These are phyloP conservation scores for Cecropterus lyciades DNA, from an alignment of 1,140 invertebrate genomes.

Conservation along the genomic window DNA sequence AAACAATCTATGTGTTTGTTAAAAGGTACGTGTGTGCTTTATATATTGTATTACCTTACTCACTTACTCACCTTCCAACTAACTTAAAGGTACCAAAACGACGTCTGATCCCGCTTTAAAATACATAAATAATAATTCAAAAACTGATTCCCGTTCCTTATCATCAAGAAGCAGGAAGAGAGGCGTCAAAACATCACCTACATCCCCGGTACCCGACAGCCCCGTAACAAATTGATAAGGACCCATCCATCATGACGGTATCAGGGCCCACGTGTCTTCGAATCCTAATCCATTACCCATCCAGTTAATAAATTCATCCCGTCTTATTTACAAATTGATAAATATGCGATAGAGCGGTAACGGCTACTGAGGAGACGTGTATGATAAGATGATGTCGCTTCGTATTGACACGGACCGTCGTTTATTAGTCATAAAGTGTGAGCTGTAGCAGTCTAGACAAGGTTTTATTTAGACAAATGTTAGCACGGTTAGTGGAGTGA, in stretches of 20 bases:
- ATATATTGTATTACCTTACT: too few species aligned
- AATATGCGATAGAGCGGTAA: conserved; percentile 52
- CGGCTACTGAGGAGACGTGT: conserved; percentile 55
- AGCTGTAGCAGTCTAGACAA: conserved; percentile 25
- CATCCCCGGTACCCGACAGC: conserved; percentile 38
- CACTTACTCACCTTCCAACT: too few species aligned
- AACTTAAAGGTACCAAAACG: neutral
- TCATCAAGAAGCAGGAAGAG: conserved; percentile 17
- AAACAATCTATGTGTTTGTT: too few species aligned
- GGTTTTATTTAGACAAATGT: conserved; percentile 1
- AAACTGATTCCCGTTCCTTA: neutral
- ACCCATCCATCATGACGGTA: conserved; percentile 59
- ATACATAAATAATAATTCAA: too few species aligned
- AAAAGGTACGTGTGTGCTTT: too few species aligned
- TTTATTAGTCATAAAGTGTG: conserved; percentile 13
- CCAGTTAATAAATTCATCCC: conserved; percentile 66
- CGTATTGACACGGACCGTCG: conserved; percentile 37
- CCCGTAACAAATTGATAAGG: conserved; percentile 47
- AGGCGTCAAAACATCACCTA: conserved; percentile 43
- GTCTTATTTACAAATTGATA: conserved; percentile 72
- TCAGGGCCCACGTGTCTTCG: conserved; percentile 51
- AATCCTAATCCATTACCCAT: conserved; percentile 66
- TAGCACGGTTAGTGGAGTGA: too few species aligned
- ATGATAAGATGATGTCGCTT: conserved; percentile 40
- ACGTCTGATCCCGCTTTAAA: neutral